phyloP scores from a whole-genome alignment of 2,113 vertebrate genomes.

The Grus americana region DNA sequence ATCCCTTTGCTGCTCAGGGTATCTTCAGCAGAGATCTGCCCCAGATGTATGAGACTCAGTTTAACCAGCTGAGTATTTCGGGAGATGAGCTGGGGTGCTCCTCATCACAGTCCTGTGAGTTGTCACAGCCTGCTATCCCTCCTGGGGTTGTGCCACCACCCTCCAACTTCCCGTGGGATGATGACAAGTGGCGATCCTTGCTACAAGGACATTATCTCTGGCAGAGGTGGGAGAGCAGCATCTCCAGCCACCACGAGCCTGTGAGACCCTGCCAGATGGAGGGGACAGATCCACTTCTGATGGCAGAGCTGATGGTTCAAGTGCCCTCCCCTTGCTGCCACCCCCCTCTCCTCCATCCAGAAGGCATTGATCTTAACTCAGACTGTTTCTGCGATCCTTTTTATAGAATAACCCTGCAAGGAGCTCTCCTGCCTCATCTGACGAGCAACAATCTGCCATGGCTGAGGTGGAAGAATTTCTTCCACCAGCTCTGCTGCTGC shows the following conservation, averaged over 20 bases:
- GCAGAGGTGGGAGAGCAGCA: background rate
- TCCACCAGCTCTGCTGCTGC: background rate
- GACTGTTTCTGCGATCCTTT: accelerated
- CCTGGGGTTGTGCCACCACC: too few species aligned
- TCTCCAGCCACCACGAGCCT: background rate
- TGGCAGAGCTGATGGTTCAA: background rate
- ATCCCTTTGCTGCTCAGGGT: background rate
- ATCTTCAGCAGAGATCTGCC: background rate
- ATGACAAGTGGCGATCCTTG: background rate
- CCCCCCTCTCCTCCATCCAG: background rate
- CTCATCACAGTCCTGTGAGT: background rate
- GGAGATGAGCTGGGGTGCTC: background rate
- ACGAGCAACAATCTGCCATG: background rate
- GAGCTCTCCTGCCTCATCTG: background rate
- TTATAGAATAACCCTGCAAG: background rate
- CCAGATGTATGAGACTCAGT: background rate
- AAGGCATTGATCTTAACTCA: background rate
- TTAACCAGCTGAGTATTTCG: background rate
- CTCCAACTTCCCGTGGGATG: accelerated
- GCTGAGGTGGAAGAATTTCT: background rate
- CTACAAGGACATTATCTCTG: background rate
- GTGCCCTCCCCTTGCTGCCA: background rate
- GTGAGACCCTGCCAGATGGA: background rate
- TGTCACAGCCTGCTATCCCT: background rate
- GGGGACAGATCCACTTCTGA: background rate